phyloP scores from a whole-genome alignment of 1,140 invertebrate species.

The Conopomorpha cramerella region DNA sequence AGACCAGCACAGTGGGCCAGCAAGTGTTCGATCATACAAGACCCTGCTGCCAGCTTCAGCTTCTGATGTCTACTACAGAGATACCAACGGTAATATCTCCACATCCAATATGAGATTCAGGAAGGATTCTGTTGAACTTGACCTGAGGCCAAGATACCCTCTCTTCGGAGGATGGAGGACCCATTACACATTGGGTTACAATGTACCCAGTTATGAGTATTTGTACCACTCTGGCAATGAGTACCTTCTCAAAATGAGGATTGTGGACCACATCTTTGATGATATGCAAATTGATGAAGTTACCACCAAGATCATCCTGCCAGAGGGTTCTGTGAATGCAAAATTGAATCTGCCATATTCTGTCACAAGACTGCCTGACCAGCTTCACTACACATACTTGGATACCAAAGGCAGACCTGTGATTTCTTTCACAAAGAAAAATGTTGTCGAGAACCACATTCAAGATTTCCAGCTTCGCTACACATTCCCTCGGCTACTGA shows the following conservation, averaged over 20 bases:
- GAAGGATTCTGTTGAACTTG: conserved; percentile 92
- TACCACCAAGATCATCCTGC: conserved; percentile 90
- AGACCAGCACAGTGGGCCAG: conserved; percentile 80
- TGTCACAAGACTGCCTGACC: conserved; percentile 75
- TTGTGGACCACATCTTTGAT: conserved; percentile 96
- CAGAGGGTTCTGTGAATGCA: conserved; percentile 87
- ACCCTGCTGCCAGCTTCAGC: conserved; percentile 88
- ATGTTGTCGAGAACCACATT: conserved; percentile 96
- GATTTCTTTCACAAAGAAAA: conserved; percentile 81
- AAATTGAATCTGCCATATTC: conserved; percentile 83
- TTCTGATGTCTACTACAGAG: conserved; percentile 89
- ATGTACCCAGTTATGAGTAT: conserved; percentile 96
- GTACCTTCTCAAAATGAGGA: conserved; percentile 88
- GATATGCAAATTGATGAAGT: conserved; percentile 94
- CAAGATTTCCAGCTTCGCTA: conserved; percentile 89
- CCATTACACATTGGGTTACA: conserved; percentile 95
- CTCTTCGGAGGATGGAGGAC: conserved; percentile 99
- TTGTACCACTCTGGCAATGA: conserved; percentile 81
- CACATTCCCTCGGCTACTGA: conserved; percentile 80
- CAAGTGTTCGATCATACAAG: conserved; percentile 91
- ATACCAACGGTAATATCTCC: conserved; percentile 99
- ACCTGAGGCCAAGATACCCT: conserved; percentile 93
- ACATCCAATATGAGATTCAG: conserved; percentile 89
- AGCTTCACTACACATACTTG: conserved; percentile 90
- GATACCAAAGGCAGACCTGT: conserved; percentile 93